Conservation (phyloP, 2,888 invertebrate species). For the Brachyptera risi region DNA sequence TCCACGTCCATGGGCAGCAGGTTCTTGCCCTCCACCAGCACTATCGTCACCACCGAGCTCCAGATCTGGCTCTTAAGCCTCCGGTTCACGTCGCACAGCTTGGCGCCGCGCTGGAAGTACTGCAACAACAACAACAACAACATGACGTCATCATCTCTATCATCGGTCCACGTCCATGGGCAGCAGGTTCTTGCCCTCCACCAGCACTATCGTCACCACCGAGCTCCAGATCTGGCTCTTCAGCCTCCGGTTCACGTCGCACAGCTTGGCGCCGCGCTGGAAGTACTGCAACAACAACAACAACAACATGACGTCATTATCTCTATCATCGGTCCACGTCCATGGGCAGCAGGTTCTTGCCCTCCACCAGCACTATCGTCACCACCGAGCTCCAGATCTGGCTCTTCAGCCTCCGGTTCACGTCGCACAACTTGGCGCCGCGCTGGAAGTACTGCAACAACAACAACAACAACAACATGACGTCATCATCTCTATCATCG, state of each 20-base stretch:
- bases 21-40: conserved; percentile 93
- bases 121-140: conserved; percentile 45
- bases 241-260: conserved; percentile 75
- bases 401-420: conserved; percentile 79
- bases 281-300: conserved; percentile 61
- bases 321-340: conserved; percentile 85
- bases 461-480: background rate
- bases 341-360: conserved; percentile 82
- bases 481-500: conserved; percentile 61
- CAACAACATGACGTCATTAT: background rate
- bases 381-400: conserved; percentile 98
- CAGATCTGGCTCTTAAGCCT: conserved; percentile 91
- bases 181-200: conserved; percentile 88
- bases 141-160: background rate
- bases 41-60: conserved; percentile 95
- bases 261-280: conserved; percentile 68
- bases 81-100: conserved; percentile 75
- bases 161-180: conserved; percentile 73
- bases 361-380: conserved; percentile 95
- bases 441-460: conserved; percentile 71
- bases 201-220: conserved; percentile 93
- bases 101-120: conserved; percentile 76
- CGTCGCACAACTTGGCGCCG: conserved; percentile 71
- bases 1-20: conserved; percentile 84
- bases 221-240: conserved; percentile 98